A percentile compares a stretch with the other conserved stretches of the same genome.
Conservation (phyloP, 2,797 vertebrate species). For the Artibeus lituratus region DNA sequence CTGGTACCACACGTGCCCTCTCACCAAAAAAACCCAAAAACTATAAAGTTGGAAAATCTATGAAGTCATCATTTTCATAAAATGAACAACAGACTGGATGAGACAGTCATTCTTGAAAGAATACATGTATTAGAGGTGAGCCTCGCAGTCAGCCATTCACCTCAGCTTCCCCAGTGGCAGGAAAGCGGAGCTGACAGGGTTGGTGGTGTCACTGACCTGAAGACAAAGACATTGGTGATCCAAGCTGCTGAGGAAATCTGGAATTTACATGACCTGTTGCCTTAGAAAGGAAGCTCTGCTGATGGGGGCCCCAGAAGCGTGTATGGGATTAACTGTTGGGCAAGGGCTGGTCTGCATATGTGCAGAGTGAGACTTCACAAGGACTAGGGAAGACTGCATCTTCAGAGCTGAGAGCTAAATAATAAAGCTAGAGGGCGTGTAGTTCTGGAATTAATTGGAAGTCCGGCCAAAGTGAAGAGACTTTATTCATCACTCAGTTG, state of each 20-base stretch:
- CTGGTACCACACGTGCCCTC: background rate
- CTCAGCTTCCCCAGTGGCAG: background rate
- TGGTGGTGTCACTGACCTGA: background rate
- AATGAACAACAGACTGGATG: background rate
- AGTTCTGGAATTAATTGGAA: background rate
- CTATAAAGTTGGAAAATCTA: background rate
- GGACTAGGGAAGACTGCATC: background rate
- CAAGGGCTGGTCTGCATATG: background rate
- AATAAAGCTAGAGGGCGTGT: background rate
- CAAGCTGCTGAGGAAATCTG: background rate
- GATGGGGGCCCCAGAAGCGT: background rate
- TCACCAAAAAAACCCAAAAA: background rate
- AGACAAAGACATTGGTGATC: background rate
- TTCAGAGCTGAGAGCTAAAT: background rate
- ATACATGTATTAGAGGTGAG: background rate
- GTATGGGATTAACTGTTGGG: rapidly evolving
- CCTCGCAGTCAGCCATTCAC: background rate
- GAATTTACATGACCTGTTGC: background rate
- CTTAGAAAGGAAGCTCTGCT: background rate
- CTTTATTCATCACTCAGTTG: background rate
- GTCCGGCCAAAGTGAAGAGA: background rate
- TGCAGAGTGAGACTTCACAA: background rate
- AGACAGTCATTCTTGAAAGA: background rate
- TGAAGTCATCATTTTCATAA: background rate
- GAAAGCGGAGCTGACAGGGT: background rate